phyloP scores from a whole-genome alignment of 2,797 vertebrate genomes.

The Ctenosaura bakeri region DNA sequence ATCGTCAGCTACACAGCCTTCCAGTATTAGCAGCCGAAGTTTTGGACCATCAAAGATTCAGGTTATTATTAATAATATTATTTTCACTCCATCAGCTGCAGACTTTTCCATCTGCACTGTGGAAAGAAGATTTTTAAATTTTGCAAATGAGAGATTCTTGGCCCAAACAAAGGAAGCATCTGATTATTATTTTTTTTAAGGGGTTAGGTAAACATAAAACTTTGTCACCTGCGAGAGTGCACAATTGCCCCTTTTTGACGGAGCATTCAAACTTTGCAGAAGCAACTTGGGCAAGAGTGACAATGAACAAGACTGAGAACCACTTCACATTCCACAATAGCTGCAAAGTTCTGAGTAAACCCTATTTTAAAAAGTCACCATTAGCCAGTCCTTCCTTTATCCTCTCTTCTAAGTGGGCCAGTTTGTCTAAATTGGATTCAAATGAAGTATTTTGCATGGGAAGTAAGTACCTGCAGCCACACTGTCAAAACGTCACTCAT shows the following conservation, averaged over 20 bases:
- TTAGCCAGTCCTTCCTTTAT: conserved; percentile 49
- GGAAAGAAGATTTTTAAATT: neutral
- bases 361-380: conserved; percentile 45
- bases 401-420: conserved; percentile 52
- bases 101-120: neutral
- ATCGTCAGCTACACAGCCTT: no score
- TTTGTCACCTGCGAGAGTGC: conserved; percentile 59
- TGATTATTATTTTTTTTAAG: neutral
- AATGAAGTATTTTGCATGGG: conserved; percentile 71
- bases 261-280: conserved; percentile 42
- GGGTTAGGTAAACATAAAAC: conserved; percentile 27
- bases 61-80: neutral
- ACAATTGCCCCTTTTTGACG: conserved; percentile 7
- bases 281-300: conserved; percentile 46
- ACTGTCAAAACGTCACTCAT: conserved; percentile 76
- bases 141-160: neutral
- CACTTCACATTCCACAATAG: neutral
- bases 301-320: conserved; percentile 12
- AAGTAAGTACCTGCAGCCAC: conserved; percentile 65
- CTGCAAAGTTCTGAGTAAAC: conserved; percentile 20
- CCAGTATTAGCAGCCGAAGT: no score
- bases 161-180: neutral
- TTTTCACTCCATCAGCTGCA: neutral
- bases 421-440: conserved; percentile 69
- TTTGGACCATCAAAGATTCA: no score